Conservation (phyloP, 2,888 invertebrate genomes). For the Torymus tubicola region DNA sequence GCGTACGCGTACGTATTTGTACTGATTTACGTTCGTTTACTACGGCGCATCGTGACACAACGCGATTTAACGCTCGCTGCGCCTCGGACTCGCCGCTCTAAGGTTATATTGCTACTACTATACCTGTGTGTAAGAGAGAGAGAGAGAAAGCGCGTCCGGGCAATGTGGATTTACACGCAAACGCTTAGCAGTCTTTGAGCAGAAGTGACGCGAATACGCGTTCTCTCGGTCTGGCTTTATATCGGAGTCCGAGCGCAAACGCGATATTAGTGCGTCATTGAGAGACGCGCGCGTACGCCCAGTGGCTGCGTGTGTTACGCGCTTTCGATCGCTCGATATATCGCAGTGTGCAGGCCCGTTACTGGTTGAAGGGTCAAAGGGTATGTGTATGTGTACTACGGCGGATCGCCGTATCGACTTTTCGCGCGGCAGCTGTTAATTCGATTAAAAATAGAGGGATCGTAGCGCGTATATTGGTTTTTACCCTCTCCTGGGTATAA, state of each 20-base stretch:
- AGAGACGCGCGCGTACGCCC: neutral
- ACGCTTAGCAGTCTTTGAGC: constrained; percentile 29
- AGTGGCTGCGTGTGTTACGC: no score
- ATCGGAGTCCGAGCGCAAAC: neutral
- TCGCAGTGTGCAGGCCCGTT: no score
- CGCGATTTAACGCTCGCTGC: constrained; percentile 33
- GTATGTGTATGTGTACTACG: no score
- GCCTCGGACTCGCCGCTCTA: constrained; percentile 7
- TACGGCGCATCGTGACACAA: constrained; percentile 15
- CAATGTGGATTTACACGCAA: constrained; percentile 47
- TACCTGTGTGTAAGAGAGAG: neutral
- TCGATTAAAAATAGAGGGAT: no score
- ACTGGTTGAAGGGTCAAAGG: no score
- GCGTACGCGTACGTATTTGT: constrained; percentile 14
- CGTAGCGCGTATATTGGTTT: no score
- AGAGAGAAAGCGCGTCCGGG: neutral
- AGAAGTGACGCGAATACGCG: neutral
- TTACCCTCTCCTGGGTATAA: no score
- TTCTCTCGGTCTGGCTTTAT: constrained; percentile 1
- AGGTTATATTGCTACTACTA: constrained; percentile 9
- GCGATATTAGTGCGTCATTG: constrained; percentile 44
- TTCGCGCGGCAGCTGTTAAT: no score
- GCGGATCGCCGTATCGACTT: no score
- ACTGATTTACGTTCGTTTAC: constrained; percentile 53
- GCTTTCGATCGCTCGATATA: no score